These are phyloP conservation scores for Anolis sagrei DNA, from an alignment of 2,113 vertebrate species.

Conservation along the genomic window DNA sequence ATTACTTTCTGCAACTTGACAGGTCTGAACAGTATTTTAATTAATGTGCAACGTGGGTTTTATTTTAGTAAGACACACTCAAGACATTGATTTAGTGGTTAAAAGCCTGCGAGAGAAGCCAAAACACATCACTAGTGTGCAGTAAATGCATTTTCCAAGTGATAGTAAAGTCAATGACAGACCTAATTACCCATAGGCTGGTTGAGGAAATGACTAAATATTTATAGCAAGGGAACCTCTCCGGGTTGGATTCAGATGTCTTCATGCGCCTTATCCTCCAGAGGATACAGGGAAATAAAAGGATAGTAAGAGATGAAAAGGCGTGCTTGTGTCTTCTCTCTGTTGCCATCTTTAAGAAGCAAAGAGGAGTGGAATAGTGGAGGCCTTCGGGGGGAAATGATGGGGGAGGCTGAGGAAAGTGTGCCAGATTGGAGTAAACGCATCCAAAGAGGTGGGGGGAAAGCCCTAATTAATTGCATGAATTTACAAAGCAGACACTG, in stretches of 20 bases:
- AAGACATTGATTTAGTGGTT: neutral
- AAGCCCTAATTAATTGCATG: neutral
- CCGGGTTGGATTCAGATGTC: neutral
- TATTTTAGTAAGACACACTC: neutral
- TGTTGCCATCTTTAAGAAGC: neutral
- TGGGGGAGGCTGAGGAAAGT: neutral
- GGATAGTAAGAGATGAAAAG: neutral
- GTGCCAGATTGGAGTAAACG: neutral
- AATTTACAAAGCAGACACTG: neutral
- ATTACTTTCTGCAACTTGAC: neutral
- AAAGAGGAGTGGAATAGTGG: neutral
- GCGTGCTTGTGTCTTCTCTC: neutral
- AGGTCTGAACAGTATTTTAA: neutral
- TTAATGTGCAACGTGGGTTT: neutral
- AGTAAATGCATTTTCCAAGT: neutral
- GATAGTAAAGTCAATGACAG: neutral
- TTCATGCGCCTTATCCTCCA: neutral
- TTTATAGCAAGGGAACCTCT: neutral
- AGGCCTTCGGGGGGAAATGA: neutral
- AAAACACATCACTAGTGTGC: neutral
- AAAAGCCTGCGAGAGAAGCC: neutral
- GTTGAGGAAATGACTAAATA: neutral
- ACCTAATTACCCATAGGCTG: neutral
- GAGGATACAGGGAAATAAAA: neutral
- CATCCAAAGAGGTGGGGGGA: neutral